A percentile compares a stretch with the other conserved stretches of the same genome.
phyloP scores from a whole-genome alignment of 2,888 invertebrate genomes.

The Amphimallon solstitiale region DNA sequence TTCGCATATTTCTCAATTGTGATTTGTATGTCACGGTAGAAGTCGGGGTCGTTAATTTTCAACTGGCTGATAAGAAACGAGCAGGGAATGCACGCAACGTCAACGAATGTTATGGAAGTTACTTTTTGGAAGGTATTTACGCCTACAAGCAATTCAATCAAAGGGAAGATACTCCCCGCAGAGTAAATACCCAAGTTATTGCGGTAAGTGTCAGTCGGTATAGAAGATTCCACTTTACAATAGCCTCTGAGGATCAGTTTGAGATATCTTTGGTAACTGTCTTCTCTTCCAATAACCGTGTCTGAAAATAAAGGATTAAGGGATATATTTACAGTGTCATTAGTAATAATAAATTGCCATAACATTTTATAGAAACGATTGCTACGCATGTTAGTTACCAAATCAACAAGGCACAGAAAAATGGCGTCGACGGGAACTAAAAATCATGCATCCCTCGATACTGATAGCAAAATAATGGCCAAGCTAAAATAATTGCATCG shows the following conservation, averaged over 20 bases:
- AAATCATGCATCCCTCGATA: too few relatives aligned
- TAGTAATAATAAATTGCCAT: too few relatives aligned
- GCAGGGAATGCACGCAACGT: slow-evolving; percentile 29
- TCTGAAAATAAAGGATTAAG: slow-evolving; percentile 6
- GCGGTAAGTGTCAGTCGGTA: slow-evolving; percentile 38
- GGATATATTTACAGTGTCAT: too few relatives aligned
- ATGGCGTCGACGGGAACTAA: too few relatives aligned
- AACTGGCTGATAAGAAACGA: slow-evolving; percentile 8
- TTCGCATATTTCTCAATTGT: slow-evolving; percentile 13
- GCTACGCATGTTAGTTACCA: too few relatives aligned
- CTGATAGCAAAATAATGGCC: too few relatives aligned
- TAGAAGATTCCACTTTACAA: slow-evolving; percentile 30
- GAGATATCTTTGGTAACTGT: slow-evolving; percentile 13
- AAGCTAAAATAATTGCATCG: too few relatives aligned
- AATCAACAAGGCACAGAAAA: too few relatives aligned
- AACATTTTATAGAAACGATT: too few relatives aligned
- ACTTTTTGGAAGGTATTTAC: slow-evolving; percentile 30
- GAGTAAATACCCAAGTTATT: slow-evolving; percentile 16
- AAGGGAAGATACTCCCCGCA: slow-evolving; percentile 31
- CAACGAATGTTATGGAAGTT: slow-evolving; percentile 28
- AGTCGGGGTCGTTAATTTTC: slow-evolving; percentile 17
- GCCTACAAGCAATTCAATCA: slow-evolving; percentile 22
- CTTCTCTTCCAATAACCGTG: slow-evolving; percentile 25
- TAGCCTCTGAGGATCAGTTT: slow-evolving; percentile 35
- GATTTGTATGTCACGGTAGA: slow-evolving; percentile 16